Evolutionary conservation across 2,888 invertebrate genomes (phyloP).

Genomic region (Xanthorhoe designata): DNA sequence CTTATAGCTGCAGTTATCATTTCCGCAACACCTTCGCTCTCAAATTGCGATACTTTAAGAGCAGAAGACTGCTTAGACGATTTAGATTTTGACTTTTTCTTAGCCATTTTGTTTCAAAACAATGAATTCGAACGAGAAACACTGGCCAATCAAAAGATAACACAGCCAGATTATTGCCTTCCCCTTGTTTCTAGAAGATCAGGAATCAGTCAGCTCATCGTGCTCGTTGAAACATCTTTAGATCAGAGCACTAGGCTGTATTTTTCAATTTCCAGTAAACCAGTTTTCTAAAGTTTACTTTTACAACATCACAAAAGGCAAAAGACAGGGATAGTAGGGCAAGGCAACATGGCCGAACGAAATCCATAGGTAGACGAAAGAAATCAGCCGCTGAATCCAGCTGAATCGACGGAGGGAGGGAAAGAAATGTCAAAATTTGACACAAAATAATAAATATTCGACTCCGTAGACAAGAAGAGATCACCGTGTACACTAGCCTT

Average conservation of each 20-base stretch:
- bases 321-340: no score
- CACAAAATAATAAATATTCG: background rate
- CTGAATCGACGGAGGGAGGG: background rate
- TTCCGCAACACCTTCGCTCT: conserved; percentile 42
- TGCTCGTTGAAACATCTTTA: background rate
- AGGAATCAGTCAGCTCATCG: background rate
- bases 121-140: conserved; percentile 24
- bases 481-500: background rate
- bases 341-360: conserved; percentile 10
- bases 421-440: background rate
- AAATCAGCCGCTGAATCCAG: background rate
- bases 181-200: background rate
- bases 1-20: conserved; percentile 58
- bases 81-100: conserved; percentile 63
- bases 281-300: background rate
- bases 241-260: background rate
- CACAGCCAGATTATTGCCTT: background rate
- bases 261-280: background rate
- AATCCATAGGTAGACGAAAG: no score
- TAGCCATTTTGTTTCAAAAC: conserved; percentile 61
- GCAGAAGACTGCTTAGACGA: conserved; percentile 43
- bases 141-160: conserved; percentile 16
- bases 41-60: conserved; percentile 26
- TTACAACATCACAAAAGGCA: conserved; percentile 4
- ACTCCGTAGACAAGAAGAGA: background rate